Conservation (phyloP, 2,888 invertebrate genomes). For the Drosophila neotestacea region DNA sequence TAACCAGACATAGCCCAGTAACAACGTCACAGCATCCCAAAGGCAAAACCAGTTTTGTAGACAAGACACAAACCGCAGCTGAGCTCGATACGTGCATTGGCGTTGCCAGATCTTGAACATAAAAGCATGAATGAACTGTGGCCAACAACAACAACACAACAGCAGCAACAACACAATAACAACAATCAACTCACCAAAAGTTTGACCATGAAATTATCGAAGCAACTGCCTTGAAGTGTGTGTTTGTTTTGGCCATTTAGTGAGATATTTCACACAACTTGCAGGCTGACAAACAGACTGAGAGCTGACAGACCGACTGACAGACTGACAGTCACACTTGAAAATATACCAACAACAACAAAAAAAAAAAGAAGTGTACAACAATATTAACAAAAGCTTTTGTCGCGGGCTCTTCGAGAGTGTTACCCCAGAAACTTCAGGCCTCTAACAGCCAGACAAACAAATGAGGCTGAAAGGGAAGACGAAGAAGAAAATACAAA, state of each 20-base stretch:
- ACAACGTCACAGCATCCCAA: constrained; percentile 39
- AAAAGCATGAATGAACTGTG: constrained; percentile 52
- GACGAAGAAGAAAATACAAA: constrained; percentile 49
- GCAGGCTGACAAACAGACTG: constrained; percentile 27
- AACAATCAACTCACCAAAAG: constrained; percentile 17
- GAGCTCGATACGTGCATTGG: constrained; percentile 13
- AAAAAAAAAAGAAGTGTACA: constrained; percentile 22
- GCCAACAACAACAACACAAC: not conserved
- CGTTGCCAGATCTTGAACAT: constrained; percentile 60
- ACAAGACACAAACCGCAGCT: constrained; percentile 64
- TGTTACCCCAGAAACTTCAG: constrained; percentile 33
- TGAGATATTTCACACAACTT: constrained; percentile 72
- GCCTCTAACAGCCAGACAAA: constrained; percentile 28
- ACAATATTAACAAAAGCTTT: constrained; percentile 34
- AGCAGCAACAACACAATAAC: not conserved
- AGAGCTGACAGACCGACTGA: constrained; percentile 22
- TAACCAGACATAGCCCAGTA: constrained; percentile 46
- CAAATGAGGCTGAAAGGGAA: constrained; percentile 36
- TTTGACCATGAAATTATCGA: constrained; percentile 61
- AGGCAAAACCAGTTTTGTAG: constrained; percentile 69
- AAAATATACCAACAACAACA: constrained; percentile 56
- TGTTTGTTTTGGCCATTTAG: constrained; percentile 74
- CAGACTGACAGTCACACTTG: constrained; percentile 46
- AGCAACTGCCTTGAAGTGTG: constrained; percentile 57
- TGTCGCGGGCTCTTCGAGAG: constrained; percentile 33